Evolutionary conservation across 2,113 vertebrate species (phyloP).

Genomic region (Balaenoptera acutorostrata): DNA sequence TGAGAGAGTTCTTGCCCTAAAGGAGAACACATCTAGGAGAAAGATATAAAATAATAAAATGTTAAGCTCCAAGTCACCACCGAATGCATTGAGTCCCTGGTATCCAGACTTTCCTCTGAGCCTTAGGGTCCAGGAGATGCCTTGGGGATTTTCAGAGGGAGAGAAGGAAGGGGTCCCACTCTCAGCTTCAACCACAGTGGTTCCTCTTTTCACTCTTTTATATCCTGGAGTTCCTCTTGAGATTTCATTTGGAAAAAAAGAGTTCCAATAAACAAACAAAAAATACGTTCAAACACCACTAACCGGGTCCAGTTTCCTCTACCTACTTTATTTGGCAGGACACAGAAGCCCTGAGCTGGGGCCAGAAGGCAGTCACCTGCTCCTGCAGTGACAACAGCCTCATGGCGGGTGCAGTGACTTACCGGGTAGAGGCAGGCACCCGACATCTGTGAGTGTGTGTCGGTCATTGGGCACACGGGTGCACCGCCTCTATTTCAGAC

Average conservation of each 20-base stretch:
- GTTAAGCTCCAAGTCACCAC: not conserved
- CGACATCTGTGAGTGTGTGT: fast-evolving
- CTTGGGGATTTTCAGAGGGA: not conserved
- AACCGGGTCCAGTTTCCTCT: not conserved
- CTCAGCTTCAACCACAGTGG: too few species aligned
- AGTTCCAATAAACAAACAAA: not conserved
- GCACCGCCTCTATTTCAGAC: not conserved
- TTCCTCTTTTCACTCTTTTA: not conserved
- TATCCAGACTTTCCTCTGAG: not conserved
- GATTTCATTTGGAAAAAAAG: not conserved
- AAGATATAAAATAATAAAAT: too few species aligned
- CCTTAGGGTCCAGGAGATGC: not conserved
- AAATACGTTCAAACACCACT: not conserved
- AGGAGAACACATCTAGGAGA: not conserved
- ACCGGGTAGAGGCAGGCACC: not conserved
- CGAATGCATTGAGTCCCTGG: not conserved
- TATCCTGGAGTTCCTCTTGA: too few species aligned
- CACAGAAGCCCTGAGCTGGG: not conserved
- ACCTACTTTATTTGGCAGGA: not conserved
- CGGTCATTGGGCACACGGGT: not conserved
- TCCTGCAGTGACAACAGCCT: not conserved
- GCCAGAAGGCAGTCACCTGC: not conserved
- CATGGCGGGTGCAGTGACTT: not conserved
- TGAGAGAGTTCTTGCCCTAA: not conserved
- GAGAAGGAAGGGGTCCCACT: too few species aligned